Conservation (phyloP, 1,140 invertebrate species). For the Halictus rubicundus region DNA sequence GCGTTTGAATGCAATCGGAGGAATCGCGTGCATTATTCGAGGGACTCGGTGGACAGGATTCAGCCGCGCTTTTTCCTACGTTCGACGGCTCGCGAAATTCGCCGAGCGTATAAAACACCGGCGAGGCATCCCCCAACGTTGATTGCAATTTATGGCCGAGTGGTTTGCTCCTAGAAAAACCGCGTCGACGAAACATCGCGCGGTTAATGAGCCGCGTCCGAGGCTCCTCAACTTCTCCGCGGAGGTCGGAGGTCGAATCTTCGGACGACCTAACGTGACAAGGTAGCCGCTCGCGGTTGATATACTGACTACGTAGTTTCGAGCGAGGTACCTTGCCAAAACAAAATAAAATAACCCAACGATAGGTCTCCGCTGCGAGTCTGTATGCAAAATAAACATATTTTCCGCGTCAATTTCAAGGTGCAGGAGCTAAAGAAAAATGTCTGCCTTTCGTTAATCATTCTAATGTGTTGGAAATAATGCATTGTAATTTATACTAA, state of each 20-base stretch:
- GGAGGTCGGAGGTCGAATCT: constrained; percentile 34
- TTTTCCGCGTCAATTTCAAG: too few species aligned
- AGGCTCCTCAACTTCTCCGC: constrained; percentile 34
- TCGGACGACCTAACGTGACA: constrained; percentile 35
- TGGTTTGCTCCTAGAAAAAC: constrained; percentile 40
- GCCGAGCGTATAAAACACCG: constrained; percentile 20
- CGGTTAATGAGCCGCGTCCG: constrained; percentile 48
- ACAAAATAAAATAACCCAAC: too few species aligned
- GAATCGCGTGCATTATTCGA: background rate
- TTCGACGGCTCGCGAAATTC: constrained; percentile 22
- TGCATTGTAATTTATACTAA: too few species aligned
- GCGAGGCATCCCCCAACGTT: constrained; percentile 11
- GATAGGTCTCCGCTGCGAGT: too few species aligned
- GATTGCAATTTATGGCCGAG: constrained; percentile 50
- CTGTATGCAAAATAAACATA: too few species aligned
- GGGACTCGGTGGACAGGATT: background rate
- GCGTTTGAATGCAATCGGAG: too few species aligned
- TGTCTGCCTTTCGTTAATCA: too few species aligned
- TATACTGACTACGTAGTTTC: background rate
- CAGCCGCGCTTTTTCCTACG: constrained; percentile 22
- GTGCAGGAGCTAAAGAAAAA: too few species aligned
- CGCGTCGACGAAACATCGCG: constrained; percentile 32
- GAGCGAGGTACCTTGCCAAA: too few species aligned
- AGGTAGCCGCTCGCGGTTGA: background rate
- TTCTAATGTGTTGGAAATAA: too few species aligned